Percentiles rank a stretch among this genome's conserved stretches.
Conservation (phyloP, 2,113 vertebrate genomes). For the Setophaga kirtlandii region DNA sequence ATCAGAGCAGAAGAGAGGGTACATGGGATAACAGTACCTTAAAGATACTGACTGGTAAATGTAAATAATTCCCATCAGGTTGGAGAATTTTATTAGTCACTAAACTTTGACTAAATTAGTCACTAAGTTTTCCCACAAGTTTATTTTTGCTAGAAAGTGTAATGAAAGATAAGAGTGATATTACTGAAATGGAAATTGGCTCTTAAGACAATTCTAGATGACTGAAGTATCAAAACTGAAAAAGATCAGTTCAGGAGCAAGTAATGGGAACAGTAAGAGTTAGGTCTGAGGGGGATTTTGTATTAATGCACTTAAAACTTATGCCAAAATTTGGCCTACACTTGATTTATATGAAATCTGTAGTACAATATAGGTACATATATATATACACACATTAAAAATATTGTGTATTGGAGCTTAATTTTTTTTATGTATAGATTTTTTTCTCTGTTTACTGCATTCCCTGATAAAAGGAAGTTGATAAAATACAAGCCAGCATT, state of each 20-base stretch:
- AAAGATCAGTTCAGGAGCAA: not conserved
- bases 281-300: not conserved
- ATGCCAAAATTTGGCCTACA: conserved; percentile 54
- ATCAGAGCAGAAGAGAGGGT: not conserved
- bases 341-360: conserved; percentile 49
- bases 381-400: not conserved
- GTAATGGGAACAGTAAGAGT: not conserved
- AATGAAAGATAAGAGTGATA: not conserved
- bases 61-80: not conserved
- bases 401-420: not conserved
- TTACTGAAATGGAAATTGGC: not conserved
- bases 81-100: not conserved
- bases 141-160: not conserved
- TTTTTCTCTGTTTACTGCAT: not conserved
- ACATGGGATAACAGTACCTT: not conserved
- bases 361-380: not conserved
- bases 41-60: not conserved
- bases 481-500: not conserved
- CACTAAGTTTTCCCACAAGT: not conserved
- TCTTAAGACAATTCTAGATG: not conserved
- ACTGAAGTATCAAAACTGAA: not conserved
- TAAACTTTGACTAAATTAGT: conserved; percentile 20
- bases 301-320: conserved; percentile 39
- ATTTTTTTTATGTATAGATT: not conserved
- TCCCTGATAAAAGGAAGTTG: not conserved